These are phyloP conservation scores for Leptopilina syphax DNA, from an alignment of 2,888 invertebrate genomes.

Conservation along the genomic window DNA sequence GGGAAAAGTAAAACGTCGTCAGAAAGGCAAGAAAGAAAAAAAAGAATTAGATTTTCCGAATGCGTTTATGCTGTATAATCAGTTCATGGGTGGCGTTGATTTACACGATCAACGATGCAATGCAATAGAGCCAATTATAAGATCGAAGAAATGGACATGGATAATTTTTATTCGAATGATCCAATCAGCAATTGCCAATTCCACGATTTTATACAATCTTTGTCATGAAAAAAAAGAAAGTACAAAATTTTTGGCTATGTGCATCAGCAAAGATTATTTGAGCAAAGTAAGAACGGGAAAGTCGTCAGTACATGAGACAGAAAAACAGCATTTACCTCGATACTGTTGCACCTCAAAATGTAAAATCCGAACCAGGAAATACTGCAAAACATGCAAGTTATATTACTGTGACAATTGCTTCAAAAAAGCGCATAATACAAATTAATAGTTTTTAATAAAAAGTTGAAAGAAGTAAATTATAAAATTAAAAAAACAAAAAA, in stretches of 20 bases:
- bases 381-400: not conserved
- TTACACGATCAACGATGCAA: constrained; percentile 15
- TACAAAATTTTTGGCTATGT: not conserved
- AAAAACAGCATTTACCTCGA: not conserved
- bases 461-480: not conserved
- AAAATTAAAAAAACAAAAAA: not conserved
- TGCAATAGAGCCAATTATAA: not conserved
- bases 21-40: constrained; percentile 31
- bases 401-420: not conserved
- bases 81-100: constrained; percentile 41
- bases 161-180: not conserved
- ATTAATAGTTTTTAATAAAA: not conserved
- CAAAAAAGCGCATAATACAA: not conserved
- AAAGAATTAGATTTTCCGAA: constrained; percentile 35
- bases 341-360: too few species aligned
- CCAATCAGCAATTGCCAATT: not conserved
- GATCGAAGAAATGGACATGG: constrained; percentile 27
- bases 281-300: not conserved
- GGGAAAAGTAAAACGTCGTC: constrained; percentile 33
- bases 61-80: constrained; percentile 32
- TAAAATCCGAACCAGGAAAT: too few species aligned
- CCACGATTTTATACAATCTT: not conserved
- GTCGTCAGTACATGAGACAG: not conserved
- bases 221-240: not conserved
- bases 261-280: not conserved